A percentile compares a stretch with the other conserved stretches of the same genome.
These are phyloP conservation scores for Pasiphila rectangulata DNA, from an alignment of 2,888 invertebrate species.

Conservation along the genomic window DNA sequence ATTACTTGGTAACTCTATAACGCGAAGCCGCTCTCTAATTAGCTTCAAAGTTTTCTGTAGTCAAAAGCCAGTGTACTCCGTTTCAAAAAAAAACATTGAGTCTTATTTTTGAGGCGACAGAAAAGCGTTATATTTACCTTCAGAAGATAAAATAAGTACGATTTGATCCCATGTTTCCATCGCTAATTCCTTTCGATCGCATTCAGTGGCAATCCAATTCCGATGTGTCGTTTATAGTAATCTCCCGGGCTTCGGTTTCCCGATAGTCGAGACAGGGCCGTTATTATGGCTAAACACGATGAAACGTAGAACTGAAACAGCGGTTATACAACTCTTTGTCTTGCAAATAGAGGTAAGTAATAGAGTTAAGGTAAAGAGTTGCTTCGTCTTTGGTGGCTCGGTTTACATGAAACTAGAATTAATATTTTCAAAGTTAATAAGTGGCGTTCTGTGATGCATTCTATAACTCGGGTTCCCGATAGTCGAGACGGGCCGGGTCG, in stretches of 20 bases:
- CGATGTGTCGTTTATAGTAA: slow-evolving; percentile 43
- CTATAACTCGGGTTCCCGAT: slow-evolving; percentile 12
- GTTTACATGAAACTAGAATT: neutral
- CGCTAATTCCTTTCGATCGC: slow-evolving; percentile 30
- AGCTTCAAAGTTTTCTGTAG: too few species aligned
- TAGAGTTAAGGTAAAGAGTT: too few species aligned
- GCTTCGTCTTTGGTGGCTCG: neutral
- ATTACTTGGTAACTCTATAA: too few species aligned
- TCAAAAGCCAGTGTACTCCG: too few species aligned
- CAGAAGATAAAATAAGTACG: slow-evolving; percentile 19
- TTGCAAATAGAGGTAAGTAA: too few species aligned
- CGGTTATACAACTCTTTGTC: neutral
- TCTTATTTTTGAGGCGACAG: neutral
- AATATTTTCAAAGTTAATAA: neutral
- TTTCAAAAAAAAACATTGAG: too few species aligned
- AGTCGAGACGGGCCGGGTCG: slow-evolving; percentile 20
- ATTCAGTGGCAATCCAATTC: slow-evolving; percentile 42
- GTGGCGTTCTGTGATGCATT: neutral
- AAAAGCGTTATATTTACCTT: slow-evolving; percentile 1
- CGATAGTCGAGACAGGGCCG: slow-evolving; percentile 33
- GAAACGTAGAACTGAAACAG: slow-evolving; percentile 15
- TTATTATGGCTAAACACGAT: slow-evolving; percentile 1
- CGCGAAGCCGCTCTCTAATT: too few species aligned
- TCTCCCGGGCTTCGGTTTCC: slow-evolving; percentile 41
- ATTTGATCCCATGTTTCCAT: slow-evolving; percentile 24